Base-by-base conservation (phyloP, 1,140 invertebrate species). In the Sarcophaga peregrina region DNA sequence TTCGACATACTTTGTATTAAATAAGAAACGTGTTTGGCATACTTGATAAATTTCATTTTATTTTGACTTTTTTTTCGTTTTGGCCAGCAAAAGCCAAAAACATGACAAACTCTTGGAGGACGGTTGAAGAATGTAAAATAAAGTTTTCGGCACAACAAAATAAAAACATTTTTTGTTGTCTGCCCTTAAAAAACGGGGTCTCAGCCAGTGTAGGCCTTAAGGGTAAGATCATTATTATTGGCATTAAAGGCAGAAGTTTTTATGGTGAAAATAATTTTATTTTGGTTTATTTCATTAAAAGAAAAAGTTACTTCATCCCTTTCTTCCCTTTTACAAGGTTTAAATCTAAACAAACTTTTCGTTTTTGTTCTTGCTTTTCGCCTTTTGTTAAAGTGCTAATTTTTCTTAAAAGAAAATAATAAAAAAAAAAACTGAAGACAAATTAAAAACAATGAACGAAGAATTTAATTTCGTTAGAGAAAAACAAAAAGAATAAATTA, bases 1-100 rank as follows among this genome's bases (percentile, higher is more conserved):
- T 68, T 68, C 62, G 62, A 68, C 62, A 68, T 68, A 68, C 20
- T 68, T 68, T 68, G 62, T 68, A 68, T 68, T 68, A 68, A 68
- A 68, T 20, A 68, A 68, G 17, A 68, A 68, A 68, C 62, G 62
- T 68, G 62, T 9, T 68, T 68, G 62, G 62, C 62, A 68, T 68
- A 20, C n/a, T 68, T 68, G 17, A 68, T 68, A 58, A 25, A n/a
- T 20, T 25, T 68, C n/a, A 58, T 58, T 37, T 37, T 37, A 37
- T 37, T 37, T 58, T 58, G 11, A 13, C 15, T 6, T 58, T 58
- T 58, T 13, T n/a, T 25, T 68, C 62, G 10, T 62, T 62, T 62
- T 15, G n/a, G n/a, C 25, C 25, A 62, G n/a, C 6, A 7, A 62
- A 62, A 62, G 15, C 54, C 13, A 68, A 7, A 68, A 68, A n/a